A percentile compares a stretch with the other conserved stretches of the same genome.
Conservation (phyloP, 2,888 invertebrate genomes). For the Sphaerophoria rueppellii region DNA sequence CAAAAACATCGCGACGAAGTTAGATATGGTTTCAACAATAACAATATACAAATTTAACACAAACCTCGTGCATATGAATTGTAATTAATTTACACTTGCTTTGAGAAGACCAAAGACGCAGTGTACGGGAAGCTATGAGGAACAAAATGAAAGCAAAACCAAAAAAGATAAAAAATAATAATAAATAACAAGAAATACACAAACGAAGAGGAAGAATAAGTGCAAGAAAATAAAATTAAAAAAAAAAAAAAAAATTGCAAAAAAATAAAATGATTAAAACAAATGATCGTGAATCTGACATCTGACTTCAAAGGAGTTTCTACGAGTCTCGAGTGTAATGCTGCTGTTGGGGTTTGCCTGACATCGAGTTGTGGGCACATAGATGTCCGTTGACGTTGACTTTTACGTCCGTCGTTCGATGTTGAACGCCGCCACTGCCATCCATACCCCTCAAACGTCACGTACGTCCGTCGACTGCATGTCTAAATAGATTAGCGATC, state of each 20-base stretch:
- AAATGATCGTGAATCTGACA: slow-evolving; percentile 71
- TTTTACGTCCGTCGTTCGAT: neutral
- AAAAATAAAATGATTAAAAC: slow-evolving; percentile 58
- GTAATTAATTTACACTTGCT: slow-evolving; percentile 42
- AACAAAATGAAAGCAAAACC: neutral
- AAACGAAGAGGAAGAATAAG: slow-evolving; percentile 20
- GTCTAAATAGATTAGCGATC: slow-evolving; percentile 72
- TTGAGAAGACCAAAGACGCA: neutral
- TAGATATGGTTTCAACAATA: slow-evolving; percentile 14
- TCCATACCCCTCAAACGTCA: slow-evolving; percentile 61
- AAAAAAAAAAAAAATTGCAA: slow-evolving; percentile 7
- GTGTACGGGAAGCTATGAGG: neutral
- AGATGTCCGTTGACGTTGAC: slow-evolving; percentile 35
- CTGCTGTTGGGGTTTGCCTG: neutral
- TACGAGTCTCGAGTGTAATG: neutral
- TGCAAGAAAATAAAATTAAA: neutral
- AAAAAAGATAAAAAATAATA: slow-evolving; percentile 10
- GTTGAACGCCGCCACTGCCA: slow-evolving; percentile 14
- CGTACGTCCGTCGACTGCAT: slow-evolving; percentile 39
- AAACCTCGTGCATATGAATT: neutral
- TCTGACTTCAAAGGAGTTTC: slow-evolving; percentile 69
- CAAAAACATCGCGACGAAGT: neutral
- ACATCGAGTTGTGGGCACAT: slow-evolving; percentile 42
- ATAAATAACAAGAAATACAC: neutral
- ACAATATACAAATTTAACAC: neutral